These are phyloP conservation scores for Enteromius trimaculatus DNA, from an alignment of 2,797 vertebrate genomes.

Conservation along the genomic window DNA sequence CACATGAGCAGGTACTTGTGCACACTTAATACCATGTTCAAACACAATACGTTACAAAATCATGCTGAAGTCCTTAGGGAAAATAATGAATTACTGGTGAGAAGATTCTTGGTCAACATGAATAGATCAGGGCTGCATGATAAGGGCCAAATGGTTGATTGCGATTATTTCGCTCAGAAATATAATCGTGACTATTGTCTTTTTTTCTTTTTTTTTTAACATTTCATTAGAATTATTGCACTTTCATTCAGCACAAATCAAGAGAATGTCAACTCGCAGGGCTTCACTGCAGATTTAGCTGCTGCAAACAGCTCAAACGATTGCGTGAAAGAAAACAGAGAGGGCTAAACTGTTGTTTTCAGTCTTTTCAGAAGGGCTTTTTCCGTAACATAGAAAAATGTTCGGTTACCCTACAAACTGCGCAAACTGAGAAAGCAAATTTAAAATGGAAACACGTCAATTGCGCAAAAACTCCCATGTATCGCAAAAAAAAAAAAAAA, in stretches of 20 bases:
- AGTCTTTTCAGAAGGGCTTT: background rate
- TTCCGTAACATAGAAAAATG: background rate
- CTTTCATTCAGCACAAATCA: background rate
- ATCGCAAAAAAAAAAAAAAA: background rate
- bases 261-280: background rate
- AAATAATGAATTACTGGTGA: background rate
- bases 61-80: slow-evolving; percentile 17
- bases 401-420: background rate
- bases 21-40: slow-evolving; percentile 12
- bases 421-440: background rate
- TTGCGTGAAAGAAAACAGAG: background rate
- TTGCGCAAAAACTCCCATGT: background rate
- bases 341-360: background rate
- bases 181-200: background rate
- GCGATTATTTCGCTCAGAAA: background rate
- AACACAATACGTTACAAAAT: slow-evolving; percentile 11
- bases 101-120: background rate
- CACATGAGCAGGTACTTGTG: slow-evolving; percentile 26
- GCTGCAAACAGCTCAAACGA: background rate
- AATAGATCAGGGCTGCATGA: background rate
- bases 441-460: background rate
- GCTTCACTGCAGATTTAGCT: background rate
- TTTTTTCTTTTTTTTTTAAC: background rate
- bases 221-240: background rate
- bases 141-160: background rate